Conservation (phyloP, 2,888 invertebrate genomes). For the Oxyteleia sp. region DNA sequence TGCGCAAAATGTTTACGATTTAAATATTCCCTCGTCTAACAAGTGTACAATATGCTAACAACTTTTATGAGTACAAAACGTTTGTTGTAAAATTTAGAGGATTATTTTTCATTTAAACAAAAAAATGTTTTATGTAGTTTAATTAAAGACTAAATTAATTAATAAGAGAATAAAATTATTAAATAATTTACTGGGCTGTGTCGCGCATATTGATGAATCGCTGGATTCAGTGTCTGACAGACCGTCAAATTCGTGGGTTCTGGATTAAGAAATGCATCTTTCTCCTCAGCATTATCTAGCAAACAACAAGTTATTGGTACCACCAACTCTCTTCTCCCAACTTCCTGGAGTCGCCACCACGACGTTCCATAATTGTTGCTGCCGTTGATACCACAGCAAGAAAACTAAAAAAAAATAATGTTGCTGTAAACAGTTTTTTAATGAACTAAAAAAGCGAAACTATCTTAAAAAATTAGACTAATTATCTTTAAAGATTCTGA, state of each 20-base stretch:
- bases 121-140: too few species aligned
- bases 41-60: too few species aligned
- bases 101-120: too few species aligned
- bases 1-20: too few species aligned
- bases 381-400: slow-evolving; percentile 94
- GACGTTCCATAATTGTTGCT: slow-evolving; percentile 94
- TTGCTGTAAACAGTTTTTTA: too few species aligned
- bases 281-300: slow-evolving; percentile 89
- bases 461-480: too few species aligned
- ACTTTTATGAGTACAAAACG: too few species aligned
- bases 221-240: slow-evolving; percentile 91
- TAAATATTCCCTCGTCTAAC: too few species aligned
- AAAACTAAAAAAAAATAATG: slow-evolving; percentile 89
- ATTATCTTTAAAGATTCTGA: too few species aligned
- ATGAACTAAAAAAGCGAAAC: too few species aligned
- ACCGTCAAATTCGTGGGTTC: slow-evolving; percentile 91
- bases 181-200: slow-evolving; percentile 89
- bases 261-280: slow-evolving; percentile 92
- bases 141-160: too few species aligned
- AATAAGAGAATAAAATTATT: slow-evolving; percentile 23
- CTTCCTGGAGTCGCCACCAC: slow-evolving; percentile 92
- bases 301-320: slow-evolving; percentile 92
- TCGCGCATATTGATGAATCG: slow-evolving; percentile 89
- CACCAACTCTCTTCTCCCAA: slow-evolving; percentile 91
- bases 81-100: too few species aligned